Percentiles rank a stretch among this genome's conserved stretches.
Evolutionary conservation across 2,113 vertebrate genomes (phyloP).

Genomic region (Hippocampus abdominalis): DNA sequence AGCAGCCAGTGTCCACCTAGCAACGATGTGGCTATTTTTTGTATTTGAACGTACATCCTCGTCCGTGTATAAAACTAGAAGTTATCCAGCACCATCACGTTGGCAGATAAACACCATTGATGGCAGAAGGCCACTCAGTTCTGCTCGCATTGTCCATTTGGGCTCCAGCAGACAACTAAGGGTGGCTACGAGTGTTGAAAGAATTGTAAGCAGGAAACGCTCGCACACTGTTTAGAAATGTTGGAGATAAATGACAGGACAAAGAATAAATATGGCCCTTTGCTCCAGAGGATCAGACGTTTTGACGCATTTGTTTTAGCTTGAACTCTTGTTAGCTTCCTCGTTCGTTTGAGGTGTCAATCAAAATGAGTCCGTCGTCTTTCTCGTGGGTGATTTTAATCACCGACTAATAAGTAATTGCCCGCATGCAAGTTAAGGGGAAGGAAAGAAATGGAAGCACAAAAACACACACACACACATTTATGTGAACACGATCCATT

Average conservation of each 20-base stretch:
- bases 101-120: constrained; percentile 48
- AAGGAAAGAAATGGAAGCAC: constrained; percentile 31
- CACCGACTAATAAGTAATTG: constrained; percentile 18
- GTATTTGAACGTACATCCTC: too few relatives aligned
- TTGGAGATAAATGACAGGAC: background rate
- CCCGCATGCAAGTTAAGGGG: constrained; percentile 4
- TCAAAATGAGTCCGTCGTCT: constrained; percentile 32
- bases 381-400: constrained; percentile 29
- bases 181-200: constrained; percentile 23
- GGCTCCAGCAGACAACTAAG: constrained; percentile 29
- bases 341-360: constrained; percentile 34
- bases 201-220: background rate
- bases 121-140: constrained; percentile 50
- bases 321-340: constrained; percentile 26
- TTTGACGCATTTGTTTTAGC: constrained; percentile 34
- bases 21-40: too few relatives aligned
- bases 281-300: constrained; percentile 16
- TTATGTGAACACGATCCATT: constrained; percentile 39
- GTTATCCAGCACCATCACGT: constrained; percentile 40
- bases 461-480: constrained; percentile 18
- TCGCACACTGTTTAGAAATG: constrained; percentile 3
- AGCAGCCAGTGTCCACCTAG: too few relatives aligned
- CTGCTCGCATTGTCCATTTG: constrained; percentile 43
- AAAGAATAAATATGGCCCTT: background rate
- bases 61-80: too few relatives aligned